Evolutionary conservation across 1,140 invertebrate species (phyloP).

Genomic region (Eubasilissa regina): DNA sequence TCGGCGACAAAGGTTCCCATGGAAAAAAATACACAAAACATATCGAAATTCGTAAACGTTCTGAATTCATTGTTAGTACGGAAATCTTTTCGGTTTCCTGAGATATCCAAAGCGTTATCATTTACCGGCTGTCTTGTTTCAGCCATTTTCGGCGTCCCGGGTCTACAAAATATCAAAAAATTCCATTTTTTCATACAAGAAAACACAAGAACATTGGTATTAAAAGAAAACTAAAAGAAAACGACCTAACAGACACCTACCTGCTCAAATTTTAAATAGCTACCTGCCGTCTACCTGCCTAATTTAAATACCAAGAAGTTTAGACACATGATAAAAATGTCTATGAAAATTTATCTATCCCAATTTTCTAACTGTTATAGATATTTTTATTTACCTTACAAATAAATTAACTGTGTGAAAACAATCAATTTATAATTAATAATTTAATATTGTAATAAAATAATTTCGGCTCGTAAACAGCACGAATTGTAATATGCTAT

Average conservation of each 20-base stretch:
- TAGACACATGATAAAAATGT: slow-evolving; percentile 1
- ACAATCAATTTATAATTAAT: no score
- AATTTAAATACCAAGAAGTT: slow-evolving; percentile 16
- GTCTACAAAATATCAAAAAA: slow-evolving; percentile 21
- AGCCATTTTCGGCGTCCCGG: slow-evolving; percentile 43
- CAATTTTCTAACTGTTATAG: no score
- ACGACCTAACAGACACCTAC: slow-evolving; percentile 27
- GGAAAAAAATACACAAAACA: slow-evolving; percentile 64
- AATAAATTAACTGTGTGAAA: no score
- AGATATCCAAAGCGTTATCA: slow-evolving; percentile 29
- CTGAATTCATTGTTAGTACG: slow-evolving; percentile 36
- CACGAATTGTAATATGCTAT: no score
- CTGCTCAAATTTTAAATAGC: slow-evolving; percentile 32
- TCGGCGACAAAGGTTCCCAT: slow-evolving; percentile 64
- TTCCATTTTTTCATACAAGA: slow-evolving; percentile 23
- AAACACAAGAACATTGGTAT: slow-evolving; percentile 6
- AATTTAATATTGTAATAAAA: no score
- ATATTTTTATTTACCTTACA: no score
- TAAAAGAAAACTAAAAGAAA: slow-evolving; percentile 24
- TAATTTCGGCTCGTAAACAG: no score
- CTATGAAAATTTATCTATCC: slow-evolving; percentile 9
- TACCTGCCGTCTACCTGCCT: slow-evolving; percentile 23
- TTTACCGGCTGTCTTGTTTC: slow-evolving; percentile 27
- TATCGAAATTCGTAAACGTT: slow-evolving; percentile 59
- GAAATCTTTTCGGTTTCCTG: slow-evolving; percentile 29